Percentiles rank a stretch among this genome's conserved stretches.
phyloP scores from a whole-genome alignment of 1,140 invertebrate genomes.

The Drosophila novamexicana region DNA sequence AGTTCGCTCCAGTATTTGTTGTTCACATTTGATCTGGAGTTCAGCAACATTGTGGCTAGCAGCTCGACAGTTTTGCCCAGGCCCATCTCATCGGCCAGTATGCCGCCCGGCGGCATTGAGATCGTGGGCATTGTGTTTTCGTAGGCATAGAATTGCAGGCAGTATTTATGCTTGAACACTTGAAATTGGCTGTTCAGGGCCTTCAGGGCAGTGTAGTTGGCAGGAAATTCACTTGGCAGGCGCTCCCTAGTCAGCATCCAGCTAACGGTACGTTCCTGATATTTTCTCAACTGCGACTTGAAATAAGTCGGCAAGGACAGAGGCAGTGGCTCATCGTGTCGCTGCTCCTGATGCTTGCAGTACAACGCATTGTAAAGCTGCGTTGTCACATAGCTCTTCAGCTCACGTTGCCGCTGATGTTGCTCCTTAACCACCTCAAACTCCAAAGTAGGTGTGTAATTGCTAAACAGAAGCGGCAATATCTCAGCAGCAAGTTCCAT shows the following conservation, averaged over 20 bases:
- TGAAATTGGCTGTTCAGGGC: slow-evolving; percentile 35
- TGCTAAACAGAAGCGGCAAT: slow-evolving; percentile 55
- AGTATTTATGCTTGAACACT: slow-evolving; percentile 85
- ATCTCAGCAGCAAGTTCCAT: slow-evolving; percentile 49
- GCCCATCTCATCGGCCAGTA: slow-evolving; percentile 94
- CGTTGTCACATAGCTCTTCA: slow-evolving; percentile 71
- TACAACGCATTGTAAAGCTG: slow-evolving; percentile 68
- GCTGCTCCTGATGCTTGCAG: slow-evolving; percentile 38
- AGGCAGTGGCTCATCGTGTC: not conserved
- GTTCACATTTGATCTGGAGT: slow-evolving; percentile 84
- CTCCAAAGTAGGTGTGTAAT: slow-evolving; percentile 48
- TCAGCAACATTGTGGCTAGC: slow-evolving; percentile 88
- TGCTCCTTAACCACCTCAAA: slow-evolving; percentile 56
- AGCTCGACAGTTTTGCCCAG: slow-evolving; percentile 93
- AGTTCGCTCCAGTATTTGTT: slow-evolving; percentile 43
- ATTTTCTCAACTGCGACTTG: slow-evolving; percentile 86
- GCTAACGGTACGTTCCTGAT: slow-evolving; percentile 88
- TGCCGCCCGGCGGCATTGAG: slow-evolving; percentile 87
- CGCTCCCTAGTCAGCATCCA: slow-evolving; percentile 89
- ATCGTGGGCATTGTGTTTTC: slow-evolving; percentile 33
- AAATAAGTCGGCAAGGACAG: slow-evolving; percentile 46
- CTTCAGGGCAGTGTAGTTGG: slow-evolving; percentile 46
- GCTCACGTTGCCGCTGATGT: slow-evolving; percentile 46
- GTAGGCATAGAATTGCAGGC: slow-evolving; percentile 56
- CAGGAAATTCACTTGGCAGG: slow-evolving; percentile 27